Conservation (phyloP, 2,113 vertebrate species). For the Hydrochoerus hydrochaeris region DNA sequence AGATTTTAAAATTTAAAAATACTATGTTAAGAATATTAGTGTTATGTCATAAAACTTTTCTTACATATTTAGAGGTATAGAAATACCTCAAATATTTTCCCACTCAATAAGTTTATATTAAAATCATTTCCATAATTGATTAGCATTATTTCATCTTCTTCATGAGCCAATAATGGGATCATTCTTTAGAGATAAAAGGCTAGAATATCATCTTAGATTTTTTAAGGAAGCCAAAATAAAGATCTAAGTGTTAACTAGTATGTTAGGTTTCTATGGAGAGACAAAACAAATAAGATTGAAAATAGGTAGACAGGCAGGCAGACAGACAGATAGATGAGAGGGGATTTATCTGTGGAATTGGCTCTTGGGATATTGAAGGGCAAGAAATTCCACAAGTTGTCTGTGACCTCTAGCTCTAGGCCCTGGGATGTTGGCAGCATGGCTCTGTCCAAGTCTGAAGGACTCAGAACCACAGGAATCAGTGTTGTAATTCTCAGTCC, state of each 20-base stretch:
- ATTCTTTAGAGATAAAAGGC: slow-evolving; percentile 55
- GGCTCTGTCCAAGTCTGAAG: neutral
- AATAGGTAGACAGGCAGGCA: neutral
- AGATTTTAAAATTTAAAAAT: slow-evolving; percentile 46
- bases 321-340: neutral
- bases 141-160: slow-evolving; percentile 58
- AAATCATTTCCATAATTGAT: slow-evolving; percentile 62
- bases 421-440: neutral
- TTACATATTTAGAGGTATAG: slow-evolving; percentile 39
- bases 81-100: slow-evolving; percentile 3
- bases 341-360: neutral
- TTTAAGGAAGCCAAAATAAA: slow-evolving; percentile 58
- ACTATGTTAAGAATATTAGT: neutral
- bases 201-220: slow-evolving; percentile 56
- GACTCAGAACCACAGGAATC: neutral
- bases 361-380: neutral
- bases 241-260: slow-evolving; percentile 34
- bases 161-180: slow-evolving; percentile 67
- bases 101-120: slow-evolving; percentile 59
- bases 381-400: neutral
- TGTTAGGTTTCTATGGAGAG: neutral
- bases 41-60: neutral
- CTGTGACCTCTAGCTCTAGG: neutral
- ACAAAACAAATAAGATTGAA: neutral
- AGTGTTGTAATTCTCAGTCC: neutral